These are phyloP conservation scores for Alca torda DNA, from an alignment of 2,797 vertebrate species.

Conservation along the genomic window DNA sequence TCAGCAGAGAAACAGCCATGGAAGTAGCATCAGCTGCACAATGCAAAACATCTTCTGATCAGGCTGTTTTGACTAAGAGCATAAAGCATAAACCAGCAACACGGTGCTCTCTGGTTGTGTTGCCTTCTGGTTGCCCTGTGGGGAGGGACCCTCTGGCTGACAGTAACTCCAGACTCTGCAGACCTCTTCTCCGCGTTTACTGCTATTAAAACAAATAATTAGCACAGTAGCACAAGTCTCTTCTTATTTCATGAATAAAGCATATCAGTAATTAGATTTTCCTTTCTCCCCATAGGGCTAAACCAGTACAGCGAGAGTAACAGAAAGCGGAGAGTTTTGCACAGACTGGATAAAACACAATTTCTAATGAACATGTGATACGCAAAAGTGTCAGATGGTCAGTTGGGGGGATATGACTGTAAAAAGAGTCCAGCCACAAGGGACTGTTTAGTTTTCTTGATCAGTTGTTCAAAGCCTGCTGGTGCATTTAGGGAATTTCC, in stretches of 20 bases:
- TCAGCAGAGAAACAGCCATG: background rate
- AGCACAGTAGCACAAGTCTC: background rate
- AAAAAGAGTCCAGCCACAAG: background rate
- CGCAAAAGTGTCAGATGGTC: background rate
- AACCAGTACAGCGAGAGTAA: background rate
- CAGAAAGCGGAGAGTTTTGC: background rate
- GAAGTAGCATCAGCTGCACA: background rate
- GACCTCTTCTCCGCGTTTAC: background rate
- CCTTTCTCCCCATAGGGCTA: background rate
- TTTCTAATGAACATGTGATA: background rate
- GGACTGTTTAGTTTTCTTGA: background rate
- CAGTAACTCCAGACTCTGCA: background rate
- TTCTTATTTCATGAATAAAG: background rate
- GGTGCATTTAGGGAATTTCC: rapidly evolving
- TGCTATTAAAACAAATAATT: background rate
- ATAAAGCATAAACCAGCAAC: background rate
- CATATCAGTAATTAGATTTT: background rate
- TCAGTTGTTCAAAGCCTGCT: background rate
- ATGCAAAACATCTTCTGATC: background rate
- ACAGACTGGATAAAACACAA: background rate
- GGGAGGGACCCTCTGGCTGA: background rate
- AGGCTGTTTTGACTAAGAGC: background rate
- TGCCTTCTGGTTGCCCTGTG: background rate
- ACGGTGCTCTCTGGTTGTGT: background rate
- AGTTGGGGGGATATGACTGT: background rate